Percentiles rank a stretch among this genome's conserved stretches.
phyloP scores from a whole-genome alignment of 2,888 invertebrate species.

The Agrochola lota region DNA sequence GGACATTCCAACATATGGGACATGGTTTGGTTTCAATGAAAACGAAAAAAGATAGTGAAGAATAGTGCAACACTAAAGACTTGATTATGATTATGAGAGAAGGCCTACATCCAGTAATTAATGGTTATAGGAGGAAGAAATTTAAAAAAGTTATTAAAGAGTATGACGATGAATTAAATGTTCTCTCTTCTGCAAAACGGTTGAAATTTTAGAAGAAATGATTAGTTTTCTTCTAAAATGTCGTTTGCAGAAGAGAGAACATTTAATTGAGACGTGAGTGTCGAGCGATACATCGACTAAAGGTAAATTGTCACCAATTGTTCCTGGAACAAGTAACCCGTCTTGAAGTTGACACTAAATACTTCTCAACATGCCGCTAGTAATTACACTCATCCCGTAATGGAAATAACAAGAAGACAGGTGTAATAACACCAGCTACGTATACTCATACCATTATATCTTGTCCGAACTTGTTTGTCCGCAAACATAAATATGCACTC shows the following conservation, averaged over 20 bases:
- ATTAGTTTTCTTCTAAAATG: background rate
- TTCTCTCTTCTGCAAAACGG: too few relatives aligned
- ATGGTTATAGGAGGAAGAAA: background rate
- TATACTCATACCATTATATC: constrained; percentile 43
- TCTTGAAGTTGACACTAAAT: constrained; percentile 44
- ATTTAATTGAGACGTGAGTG: constrained; percentile 23
- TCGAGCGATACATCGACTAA: constrained; percentile 17
- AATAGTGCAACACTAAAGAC: background rate
- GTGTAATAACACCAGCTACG: constrained; percentile 39
- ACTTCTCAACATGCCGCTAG: constrained; percentile 14
- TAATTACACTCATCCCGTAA: constrained; percentile 47
- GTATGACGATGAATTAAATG: too few relatives aligned
- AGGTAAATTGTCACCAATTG: constrained; percentile 28
- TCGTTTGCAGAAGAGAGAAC: background rate
- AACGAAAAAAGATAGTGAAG: background rate
- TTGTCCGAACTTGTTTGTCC: constrained; percentile 33
- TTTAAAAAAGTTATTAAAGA: background rate
- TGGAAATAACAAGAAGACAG: constrained; percentile 44
- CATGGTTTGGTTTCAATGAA: background rate
- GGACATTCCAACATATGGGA: background rate
- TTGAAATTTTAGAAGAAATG: too few relatives aligned
- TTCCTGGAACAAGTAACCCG: constrained; percentile 12
- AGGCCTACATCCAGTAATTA: background rate
- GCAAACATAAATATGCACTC: constrained; percentile 36
- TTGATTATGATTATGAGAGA: background rate